Evolutionary conservation across 2,888 invertebrate genomes (phyloP).

Genomic region (Orthosia gothica): DNA sequence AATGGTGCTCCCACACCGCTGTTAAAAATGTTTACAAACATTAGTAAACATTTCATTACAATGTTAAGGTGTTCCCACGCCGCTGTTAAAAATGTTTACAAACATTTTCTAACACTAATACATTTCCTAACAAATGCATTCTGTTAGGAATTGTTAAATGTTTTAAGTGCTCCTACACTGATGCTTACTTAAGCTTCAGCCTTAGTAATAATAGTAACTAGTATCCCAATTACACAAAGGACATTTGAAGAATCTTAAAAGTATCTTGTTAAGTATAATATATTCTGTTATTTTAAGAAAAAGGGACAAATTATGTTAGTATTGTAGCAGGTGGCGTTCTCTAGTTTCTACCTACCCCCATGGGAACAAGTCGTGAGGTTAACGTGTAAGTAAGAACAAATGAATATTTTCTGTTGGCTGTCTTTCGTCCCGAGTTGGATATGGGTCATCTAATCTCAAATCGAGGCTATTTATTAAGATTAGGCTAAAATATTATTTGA

Average conservation of each 20-base stretch:
- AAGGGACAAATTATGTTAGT: background rate
- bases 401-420: background rate
- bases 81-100: too few species aligned
- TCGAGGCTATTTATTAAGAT: slow-evolving; percentile 30
- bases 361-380: background rate
- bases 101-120: too few species aligned
- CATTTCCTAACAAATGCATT: too few species aligned
- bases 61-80: too few species aligned
- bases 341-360: background rate
- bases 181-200: too few species aligned
- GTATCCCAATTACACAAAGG: background rate
- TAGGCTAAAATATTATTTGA: background rate
- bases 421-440: background rate
- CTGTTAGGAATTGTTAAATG: too few species aligned
- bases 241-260: background rate
- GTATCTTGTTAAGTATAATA: slow-evolving; percentile 1
- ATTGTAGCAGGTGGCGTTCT: background rate
- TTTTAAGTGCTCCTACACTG: too few species aligned
- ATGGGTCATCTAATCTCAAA: slow-evolving; percentile 15
- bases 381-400: background rate
- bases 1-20: too few species aligned
- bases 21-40: too few species aligned
- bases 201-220: background rate
- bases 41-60: too few species aligned
- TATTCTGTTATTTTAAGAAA: background rate